phyloP scores from a whole-genome alignment of 2,113 vertebrate species.

The Corapipo altera region DNA sequence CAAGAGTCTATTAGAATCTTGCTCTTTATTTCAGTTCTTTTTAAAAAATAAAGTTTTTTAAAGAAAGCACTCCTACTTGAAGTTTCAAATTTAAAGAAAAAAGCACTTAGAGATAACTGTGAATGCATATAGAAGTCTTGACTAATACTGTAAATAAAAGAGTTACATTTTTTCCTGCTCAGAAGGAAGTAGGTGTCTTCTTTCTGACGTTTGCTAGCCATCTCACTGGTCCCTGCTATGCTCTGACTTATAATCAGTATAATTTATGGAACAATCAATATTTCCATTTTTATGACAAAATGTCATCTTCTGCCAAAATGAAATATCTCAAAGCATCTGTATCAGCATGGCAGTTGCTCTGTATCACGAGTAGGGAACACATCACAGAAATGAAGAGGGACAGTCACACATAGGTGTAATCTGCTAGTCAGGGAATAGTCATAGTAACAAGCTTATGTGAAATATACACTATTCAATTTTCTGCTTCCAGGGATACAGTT shows the following conservation, averaged over 20 bases:
- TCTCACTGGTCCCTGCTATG: not conserved
- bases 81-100: not conserved
- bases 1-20: not conserved
- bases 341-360: not conserved
- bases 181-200: not conserved
- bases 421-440: not conserved
- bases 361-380: not conserved
- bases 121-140: not conserved
- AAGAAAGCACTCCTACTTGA: not conserved
- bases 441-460: not conserved
- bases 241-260: not conserved
- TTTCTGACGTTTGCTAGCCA: not conserved
- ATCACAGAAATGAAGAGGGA: not conserved
- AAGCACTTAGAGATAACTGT: not conserved
- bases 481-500: not conserved
- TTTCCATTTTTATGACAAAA: slow-evolving; percentile 17
- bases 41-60: not conserved
- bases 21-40: not conserved
- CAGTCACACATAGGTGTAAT: not conserved
- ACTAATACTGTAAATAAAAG: not conserved
- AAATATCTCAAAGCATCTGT: not conserved
- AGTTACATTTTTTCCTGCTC: not conserved
- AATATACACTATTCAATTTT: not conserved
- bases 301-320: not conserved
- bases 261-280: not conserved